phyloP scores from a whole-genome alignment of 2,888 invertebrate genomes.

The Eumacrocentrus americanus region DNA sequence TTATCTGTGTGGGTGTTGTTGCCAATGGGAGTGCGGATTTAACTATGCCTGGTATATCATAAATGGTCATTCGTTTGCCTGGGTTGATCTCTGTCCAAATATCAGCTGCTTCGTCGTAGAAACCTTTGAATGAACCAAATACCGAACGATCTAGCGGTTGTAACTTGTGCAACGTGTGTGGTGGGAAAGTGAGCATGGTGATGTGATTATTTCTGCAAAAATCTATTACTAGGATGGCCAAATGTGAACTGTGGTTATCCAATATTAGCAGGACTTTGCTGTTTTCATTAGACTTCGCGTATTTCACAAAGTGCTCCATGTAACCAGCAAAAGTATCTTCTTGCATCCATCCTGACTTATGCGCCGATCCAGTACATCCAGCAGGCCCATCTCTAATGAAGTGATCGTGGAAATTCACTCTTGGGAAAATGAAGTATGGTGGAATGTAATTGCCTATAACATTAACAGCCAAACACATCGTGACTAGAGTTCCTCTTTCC shows the following conservation, averaged over 20 bases:
- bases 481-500: background rate
- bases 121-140: conserved; percentile 49
- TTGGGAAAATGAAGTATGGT: background rate
- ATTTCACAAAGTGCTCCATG: background rate
- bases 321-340: background rate
- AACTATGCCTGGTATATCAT: conserved; percentile 43
- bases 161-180: conserved; percentile 51
- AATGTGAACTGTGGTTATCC: background rate
- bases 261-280: background rate
- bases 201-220: conserved; percentile 48
- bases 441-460: too few species aligned
- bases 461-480: background rate
- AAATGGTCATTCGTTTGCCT: conserved; percentile 42
- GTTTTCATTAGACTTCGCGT: background rate
- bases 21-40: conserved; percentile 22
- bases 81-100: conserved; percentile 42
- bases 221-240: conserved; percentile 42
- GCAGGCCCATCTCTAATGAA: background rate
- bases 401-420: background rate
- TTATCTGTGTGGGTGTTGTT: too few species aligned
- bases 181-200: conserved; percentile 47
- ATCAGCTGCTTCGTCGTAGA: conserved; percentile 40
- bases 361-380: background rate
- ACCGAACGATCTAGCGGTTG: conserved; percentile 49
- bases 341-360: background rate